Evolutionary conservation across 2,113 vertebrate genomes (phyloP).

Genomic region (Austrofundulus limnaeus): DNA sequence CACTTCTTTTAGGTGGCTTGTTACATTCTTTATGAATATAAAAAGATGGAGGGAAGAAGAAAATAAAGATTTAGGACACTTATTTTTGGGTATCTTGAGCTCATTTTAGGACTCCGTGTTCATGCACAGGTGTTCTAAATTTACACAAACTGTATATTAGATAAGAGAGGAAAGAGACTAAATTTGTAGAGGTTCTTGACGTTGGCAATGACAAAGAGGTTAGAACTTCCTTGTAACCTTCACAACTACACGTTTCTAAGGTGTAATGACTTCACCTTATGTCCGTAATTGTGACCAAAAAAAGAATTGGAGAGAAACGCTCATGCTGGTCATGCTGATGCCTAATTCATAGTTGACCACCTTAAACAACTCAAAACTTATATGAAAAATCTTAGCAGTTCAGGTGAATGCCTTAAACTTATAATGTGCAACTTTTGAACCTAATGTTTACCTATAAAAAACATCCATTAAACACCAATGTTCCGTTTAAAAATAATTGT

Average conservation of each 20-base stretch:
- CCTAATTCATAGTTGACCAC: no score
- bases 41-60: not conserved
- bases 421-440: no score
- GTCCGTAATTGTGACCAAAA: slow-evolving; percentile 34
- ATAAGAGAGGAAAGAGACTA: not conserved
- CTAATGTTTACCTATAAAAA: no score
- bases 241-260: slow-evolving; percentile 26
- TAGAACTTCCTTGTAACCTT: not conserved
- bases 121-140: slow-evolving; percentile 2
- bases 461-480: no score
- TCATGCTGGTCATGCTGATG: no score
- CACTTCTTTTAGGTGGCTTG: not conserved
- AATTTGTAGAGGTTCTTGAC: slow-evolving; percentile 25
- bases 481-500: not conserved
- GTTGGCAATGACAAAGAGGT: slow-evolving; percentile 9
- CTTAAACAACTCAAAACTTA: no score
- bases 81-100: not conserved
- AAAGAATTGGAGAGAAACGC: not conserved
- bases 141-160: slow-evolving; percentile 13
- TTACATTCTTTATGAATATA: not conserved
- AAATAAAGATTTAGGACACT: not conserved
- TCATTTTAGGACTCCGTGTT: not conserved
- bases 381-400: no score
- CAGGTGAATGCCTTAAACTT: no score
- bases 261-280: slow-evolving; percentile 21